Evolutionary conservation across 2,888 invertebrate species (phyloP).

Genomic region (Gymnoscelis rufifasciata): DNA sequence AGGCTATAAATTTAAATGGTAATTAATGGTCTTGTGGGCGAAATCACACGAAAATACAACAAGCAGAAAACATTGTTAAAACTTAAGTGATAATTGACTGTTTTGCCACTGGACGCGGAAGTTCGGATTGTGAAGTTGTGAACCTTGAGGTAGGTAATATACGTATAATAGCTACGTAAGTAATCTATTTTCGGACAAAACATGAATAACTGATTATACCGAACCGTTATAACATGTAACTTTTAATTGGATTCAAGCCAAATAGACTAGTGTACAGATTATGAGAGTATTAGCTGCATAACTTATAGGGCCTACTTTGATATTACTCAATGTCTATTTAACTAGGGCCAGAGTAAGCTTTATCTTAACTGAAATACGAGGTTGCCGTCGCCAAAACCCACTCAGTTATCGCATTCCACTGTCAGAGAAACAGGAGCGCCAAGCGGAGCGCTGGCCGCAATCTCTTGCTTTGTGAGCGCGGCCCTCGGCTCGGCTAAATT

Average conservation of each 20-base stretch:
- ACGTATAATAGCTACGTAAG: neutral
- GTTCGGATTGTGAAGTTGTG: conserved; percentile 8
- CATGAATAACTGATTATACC: too few relatives aligned
- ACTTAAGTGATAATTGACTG: neutral
- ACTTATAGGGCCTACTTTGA: neutral
- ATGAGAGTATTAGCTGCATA: too few relatives aligned
- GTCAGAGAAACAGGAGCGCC: conserved; percentile 67
- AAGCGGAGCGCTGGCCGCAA: conserved; percentile 48
- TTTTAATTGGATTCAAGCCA: too few relatives aligned
- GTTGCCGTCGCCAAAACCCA: conserved; percentile 58
- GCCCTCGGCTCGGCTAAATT: conserved; percentile 71
- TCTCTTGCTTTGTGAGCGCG: conserved; percentile 61
- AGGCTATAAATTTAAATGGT: neutral
- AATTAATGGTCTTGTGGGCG: neutral
- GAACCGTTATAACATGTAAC: too few relatives aligned
- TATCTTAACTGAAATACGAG: conserved; percentile 58
- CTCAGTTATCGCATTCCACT: conserved; percentile 70
- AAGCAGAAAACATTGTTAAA: neutral
- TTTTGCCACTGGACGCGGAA: conserved; percentile 19
- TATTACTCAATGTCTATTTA: conserved; percentile 11
- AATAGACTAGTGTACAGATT: too few relatives aligned
- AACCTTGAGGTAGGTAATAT: conserved; percentile 17
- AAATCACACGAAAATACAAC: neutral
- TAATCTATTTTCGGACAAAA: neutral
- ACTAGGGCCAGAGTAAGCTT: conserved; percentile 38